Conservation (phyloP, 2,113 vertebrate species). For the Patagioenas fasciata region DNA sequence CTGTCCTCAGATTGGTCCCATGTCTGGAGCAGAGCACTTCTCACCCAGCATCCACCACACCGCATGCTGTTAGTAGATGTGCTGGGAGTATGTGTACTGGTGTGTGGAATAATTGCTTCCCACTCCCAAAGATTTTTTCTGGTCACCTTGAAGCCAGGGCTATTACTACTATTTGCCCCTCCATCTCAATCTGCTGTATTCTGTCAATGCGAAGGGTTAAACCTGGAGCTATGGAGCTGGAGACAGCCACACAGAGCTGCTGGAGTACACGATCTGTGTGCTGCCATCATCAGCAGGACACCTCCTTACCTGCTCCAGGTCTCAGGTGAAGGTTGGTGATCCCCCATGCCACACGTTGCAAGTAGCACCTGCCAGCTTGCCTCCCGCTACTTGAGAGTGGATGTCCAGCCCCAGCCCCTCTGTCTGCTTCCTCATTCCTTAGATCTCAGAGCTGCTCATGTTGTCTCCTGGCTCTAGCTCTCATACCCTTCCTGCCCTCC, state of each 20-base stretch:
- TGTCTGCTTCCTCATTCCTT: neutral
- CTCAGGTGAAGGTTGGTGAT: neutral
- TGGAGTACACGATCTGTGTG: neutral
- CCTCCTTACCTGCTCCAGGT: neutral
- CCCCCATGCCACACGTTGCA: neutral
- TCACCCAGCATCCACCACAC: neutral
- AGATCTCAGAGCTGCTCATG: neutral
- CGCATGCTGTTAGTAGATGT: neutral
- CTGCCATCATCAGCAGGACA: neutral
- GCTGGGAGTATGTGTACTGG: neutral
- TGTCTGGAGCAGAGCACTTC: neutral
- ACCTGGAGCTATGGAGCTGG: neutral
- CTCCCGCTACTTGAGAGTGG: neutral
- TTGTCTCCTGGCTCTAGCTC: neutral
- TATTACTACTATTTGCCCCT: neutral
- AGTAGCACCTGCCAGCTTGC: neutral
- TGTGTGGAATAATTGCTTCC: neutral
- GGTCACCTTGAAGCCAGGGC: neutral
- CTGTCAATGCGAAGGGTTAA: neutral
- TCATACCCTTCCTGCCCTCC: neutral
- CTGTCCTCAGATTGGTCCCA: neutral
- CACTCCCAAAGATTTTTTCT: neutral
- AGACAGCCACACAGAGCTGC: neutral
- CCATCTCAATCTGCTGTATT: neutral
- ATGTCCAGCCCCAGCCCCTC: neutral